Evolutionary conservation across 2,797 vertebrate species (phyloP).

Genomic region (Brachyrhaphis roseni): DNA sequence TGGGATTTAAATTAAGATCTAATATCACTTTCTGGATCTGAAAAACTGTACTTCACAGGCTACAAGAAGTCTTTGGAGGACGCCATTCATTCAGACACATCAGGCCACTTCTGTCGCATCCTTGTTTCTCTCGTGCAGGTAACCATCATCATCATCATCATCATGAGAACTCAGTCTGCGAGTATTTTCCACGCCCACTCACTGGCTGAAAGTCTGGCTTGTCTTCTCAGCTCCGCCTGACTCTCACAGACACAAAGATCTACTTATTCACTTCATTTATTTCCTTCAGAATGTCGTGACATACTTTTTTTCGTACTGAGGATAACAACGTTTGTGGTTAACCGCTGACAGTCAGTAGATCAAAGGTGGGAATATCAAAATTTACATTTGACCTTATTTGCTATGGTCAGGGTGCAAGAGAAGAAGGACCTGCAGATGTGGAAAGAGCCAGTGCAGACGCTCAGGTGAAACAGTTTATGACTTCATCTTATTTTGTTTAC

Average conservation of each 20-base stretch:
- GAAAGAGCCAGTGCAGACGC: conserved; percentile 86
- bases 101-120: conserved; percentile 92
- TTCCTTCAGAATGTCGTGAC: conserved; percentile 2
- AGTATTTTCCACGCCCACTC: conserved; percentile 59
- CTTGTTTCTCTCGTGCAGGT: conserved; percentile 93
- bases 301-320: conserved; percentile 3
- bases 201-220: conserved; percentile 37
- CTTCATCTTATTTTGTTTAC: no score
- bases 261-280: conserved; percentile 2
- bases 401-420: conserved; percentile 87
- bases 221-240: conserved; percentile 18
- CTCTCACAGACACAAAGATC: conserved; percentile 10
- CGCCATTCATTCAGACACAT: conserved; percentile 91
- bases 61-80: conserved; percentile 91
- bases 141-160: conserved; percentile 28
- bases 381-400: conserved; percentile 4
- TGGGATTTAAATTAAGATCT: neutral
- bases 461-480: conserved; percentile 77
- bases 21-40: neutral
- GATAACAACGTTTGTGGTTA: conserved; percentile 6
- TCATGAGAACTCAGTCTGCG: conserved; percentile 43
- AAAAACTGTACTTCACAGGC: conserved; percentile 66
- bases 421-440: conserved; percentile 85
- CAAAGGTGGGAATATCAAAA: neutral
- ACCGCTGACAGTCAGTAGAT: conserved; percentile 1